Conservation (phyloP, 1,140 invertebrate species). For the Sarcophaga bullata region DNA sequence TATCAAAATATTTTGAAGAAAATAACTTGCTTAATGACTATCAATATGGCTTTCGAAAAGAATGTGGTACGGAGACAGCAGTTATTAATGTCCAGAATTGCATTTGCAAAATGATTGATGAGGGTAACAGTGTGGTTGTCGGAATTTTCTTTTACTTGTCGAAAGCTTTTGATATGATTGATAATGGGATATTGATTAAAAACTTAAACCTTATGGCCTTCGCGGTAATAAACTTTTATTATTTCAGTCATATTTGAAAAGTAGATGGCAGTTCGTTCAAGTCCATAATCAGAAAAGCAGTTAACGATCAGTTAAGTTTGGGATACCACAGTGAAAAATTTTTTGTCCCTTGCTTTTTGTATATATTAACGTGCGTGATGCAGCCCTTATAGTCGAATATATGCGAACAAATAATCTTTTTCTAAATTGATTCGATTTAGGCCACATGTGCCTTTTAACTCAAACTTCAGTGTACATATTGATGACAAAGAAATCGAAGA, state of each 20-base stretch:
- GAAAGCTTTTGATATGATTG: not conserved
- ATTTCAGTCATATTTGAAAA: not conserved
- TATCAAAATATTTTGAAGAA: not conserved
- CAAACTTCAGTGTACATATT: too few species aligned
- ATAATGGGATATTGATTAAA: not conserved
- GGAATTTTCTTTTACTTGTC: not conserved
- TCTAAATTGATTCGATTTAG: too few species aligned
- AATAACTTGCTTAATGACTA: not conserved
- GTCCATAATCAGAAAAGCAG: not conserved
- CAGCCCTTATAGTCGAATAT: too few species aligned
- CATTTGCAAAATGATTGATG: too few species aligned
- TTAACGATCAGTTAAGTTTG: not conserved
- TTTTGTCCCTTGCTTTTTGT: not conserved
- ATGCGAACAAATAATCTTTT: too few species aligned
- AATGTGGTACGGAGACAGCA: not conserved
- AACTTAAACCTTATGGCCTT: not conserved
- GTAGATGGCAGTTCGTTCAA: not conserved
- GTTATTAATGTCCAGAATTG: too few species aligned
- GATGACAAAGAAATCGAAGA: too few species aligned
- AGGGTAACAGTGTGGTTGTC: too few species aligned
- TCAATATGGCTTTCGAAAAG: not conserved
- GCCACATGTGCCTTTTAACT: too few species aligned
- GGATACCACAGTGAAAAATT: not conserved
- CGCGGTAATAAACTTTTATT: not conserved
- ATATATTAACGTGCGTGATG: not conserved